These are phyloP conservation scores for Eulemur rufifrons DNA, from an alignment of 2,113 vertebrate genomes.

Conservation along the genomic window DNA sequence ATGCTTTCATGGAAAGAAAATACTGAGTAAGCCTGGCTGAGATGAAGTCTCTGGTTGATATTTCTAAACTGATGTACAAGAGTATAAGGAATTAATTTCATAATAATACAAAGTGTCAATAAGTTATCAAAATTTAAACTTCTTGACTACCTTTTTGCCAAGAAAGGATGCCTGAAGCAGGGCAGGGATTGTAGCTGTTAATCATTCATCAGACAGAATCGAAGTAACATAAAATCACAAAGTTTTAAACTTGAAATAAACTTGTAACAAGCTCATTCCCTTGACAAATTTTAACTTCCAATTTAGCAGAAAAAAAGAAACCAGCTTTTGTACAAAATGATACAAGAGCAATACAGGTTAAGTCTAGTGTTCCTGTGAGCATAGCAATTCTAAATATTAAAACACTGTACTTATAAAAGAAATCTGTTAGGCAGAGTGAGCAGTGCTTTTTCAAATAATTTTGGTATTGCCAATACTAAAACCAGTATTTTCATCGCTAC, in stretches of 20 bases:
- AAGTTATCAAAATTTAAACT: slow-evolving; percentile 60
- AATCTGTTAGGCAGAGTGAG: not conserved
- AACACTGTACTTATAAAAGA: not conserved
- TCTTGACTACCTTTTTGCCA: slow-evolving; percentile 37
- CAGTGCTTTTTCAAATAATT: not conserved
- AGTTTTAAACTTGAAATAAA: slow-evolving; percentile 34
- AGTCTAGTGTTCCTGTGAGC: not conserved
- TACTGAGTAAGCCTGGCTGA: not conserved
- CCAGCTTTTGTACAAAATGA: not conserved
- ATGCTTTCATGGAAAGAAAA: slow-evolving; percentile 10
- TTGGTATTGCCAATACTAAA: not conserved
- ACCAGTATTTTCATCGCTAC: not conserved
- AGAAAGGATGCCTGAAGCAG: slow-evolving; percentile 55
- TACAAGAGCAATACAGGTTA: not conserved
- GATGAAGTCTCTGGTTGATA: not conserved
- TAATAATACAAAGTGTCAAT: not conserved
- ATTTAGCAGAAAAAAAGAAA: slow-evolving; percentile 24
- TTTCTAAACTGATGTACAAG: not conserved
- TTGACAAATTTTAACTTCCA: slow-evolving; percentile 30
- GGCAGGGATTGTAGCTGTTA: slow-evolving; percentile 23
- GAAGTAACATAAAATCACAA: slow-evolving; percentile 41
- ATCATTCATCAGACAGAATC: slow-evolving; percentile 43
- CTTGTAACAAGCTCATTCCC: not conserved
- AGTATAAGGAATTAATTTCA: slow-evolving; percentile 25
- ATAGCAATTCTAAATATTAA: slow-evolving; percentile 2